These are phyloP conservation scores for Gadus chalcogrammus DNA, from an alignment of 2,113 vertebrate genomes.

Conservation along the genomic window DNA sequence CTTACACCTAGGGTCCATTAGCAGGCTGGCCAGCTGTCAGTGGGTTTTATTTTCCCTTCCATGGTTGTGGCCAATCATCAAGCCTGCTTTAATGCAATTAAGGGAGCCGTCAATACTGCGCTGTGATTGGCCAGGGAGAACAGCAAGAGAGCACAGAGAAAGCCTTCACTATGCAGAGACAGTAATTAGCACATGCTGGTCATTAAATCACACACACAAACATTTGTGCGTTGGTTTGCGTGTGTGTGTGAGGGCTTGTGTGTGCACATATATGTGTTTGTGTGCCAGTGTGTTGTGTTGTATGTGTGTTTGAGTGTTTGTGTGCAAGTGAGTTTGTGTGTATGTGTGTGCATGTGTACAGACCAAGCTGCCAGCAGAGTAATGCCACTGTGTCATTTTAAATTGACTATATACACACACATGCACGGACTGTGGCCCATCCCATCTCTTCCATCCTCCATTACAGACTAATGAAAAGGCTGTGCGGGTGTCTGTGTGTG, in stretches of 20 bases:
- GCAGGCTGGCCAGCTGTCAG: slow-evolving; percentile 56
- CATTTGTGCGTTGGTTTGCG: slow-evolving; percentile 39
- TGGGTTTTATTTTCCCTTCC: slow-evolving; percentile 36
- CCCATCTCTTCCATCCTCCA: slow-evolving; percentile 82
- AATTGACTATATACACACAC: slow-evolving; percentile 6
- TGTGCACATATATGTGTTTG: background rate
- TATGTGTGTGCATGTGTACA: background rate
- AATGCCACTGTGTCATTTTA: slow-evolving; percentile 64
- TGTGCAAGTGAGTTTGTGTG: slow-evolving; percentile 9
- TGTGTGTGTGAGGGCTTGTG: background rate
- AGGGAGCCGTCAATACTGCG: slow-evolving; percentile 42
- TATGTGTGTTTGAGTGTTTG: slow-evolving; percentile 5
- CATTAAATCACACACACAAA: slow-evolving; percentile 79
- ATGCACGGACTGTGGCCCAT: slow-evolving; percentile 26
- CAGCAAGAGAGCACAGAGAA: slow-evolving; percentile 27
- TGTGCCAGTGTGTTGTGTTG: background rate
- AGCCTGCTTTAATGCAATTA: slow-evolving; percentile 62
- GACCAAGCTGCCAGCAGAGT: slow-evolving; percentile 69
- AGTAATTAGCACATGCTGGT: slow-evolving; percentile 91
- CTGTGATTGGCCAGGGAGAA: slow-evolving; percentile 73
- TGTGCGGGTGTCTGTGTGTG: slow-evolving; percentile 35
- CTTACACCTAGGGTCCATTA: slow-evolving; percentile 43
- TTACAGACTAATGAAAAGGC: slow-evolving; percentile 54
- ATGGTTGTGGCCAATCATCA: slow-evolving; percentile 58
- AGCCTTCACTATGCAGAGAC: slow-evolving; percentile 63